Conservation (phyloP, 2,888 invertebrate genomes). For the Drosophila histrio region DNA sequence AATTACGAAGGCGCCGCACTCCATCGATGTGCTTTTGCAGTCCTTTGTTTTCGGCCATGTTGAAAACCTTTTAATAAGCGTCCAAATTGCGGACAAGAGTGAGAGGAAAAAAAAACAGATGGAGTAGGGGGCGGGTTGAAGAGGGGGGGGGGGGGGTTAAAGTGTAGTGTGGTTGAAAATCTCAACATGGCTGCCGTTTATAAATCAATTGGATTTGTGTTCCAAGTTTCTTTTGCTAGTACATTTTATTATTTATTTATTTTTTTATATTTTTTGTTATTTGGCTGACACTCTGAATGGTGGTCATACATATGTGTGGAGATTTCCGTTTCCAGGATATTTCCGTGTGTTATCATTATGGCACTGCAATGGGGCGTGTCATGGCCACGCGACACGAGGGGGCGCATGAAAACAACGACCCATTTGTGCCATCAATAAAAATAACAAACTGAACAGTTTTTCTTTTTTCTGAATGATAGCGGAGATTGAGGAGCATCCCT, state of each 20-base stretch:
- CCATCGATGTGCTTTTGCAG: background rate
- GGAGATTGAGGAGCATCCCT: background rate
- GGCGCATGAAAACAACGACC: constrained; percentile 47
- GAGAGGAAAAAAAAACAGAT: background rate
- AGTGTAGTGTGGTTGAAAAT: constrained; percentile 4
- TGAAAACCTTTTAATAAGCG: constrained; percentile 56
- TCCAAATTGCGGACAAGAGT: constrained; percentile 24
- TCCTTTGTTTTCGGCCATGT: constrained; percentile 40
- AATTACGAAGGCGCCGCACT: constrained; percentile 23
- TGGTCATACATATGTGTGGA: constrained; percentile 24
- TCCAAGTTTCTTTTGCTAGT: background rate
- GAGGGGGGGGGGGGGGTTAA: background rate
- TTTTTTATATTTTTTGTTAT: constrained; percentile 3
- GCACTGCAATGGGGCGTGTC: constrained; percentile 39
- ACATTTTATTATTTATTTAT: background rate
- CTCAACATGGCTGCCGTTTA: constrained; percentile 40
- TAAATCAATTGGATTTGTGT: constrained; percentile 62
- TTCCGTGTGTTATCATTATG: constrained; percentile 43
- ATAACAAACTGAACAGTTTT: constrained; percentile 35
- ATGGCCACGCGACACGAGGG: constrained; percentile 33
- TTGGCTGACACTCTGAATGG: background rate
- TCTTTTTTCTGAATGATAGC: background rate
- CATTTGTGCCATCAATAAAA: constrained; percentile 61
- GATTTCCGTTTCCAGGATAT: constrained; percentile 19
- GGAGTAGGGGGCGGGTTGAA: too few relatives aligned